Percentiles rank a stretch among this genome's conserved stretches.
Evolutionary conservation across 2,797 vertebrate species (phyloP).

Genomic region (Mastacembelus armatus): DNA sequence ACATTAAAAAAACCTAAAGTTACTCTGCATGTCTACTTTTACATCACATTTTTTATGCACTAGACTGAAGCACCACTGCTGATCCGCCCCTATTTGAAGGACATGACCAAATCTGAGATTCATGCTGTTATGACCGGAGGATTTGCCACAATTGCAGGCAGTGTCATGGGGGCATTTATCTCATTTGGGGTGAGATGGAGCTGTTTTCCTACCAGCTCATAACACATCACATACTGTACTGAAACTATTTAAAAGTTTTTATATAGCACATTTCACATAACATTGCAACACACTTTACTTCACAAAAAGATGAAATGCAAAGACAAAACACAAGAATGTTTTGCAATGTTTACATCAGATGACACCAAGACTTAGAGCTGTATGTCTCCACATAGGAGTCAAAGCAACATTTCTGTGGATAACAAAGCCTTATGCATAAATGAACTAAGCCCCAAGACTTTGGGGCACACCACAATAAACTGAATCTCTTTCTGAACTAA

Average conservation of each 20-base stretch:
- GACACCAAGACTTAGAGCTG: no score
- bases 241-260: neutral
- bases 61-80: conserved; percentile 94
- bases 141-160: conserved; percentile 95
- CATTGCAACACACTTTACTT: no score
- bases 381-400: no score
- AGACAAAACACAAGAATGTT: no score
- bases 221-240: no score
- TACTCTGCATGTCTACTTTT: neutral
- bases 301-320: no score
- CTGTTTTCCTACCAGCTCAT: neutral
- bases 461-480: no score
- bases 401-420: no score
- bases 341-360: no score
- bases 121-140: conserved; percentile 95
- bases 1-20: neutral
- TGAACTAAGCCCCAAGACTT: no score
- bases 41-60: conserved; percentile 12
- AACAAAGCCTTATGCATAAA: no score
- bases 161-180: conserved; percentile 96
- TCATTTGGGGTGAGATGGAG: conserved; percentile 90
- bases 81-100: conserved; percentile 90
- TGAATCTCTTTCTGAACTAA: no score
- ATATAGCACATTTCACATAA: neutral
- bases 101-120: conserved; percentile 97